Conservation (phyloP, 2,797 vertebrate genomes). For the Poeciliopsis infans region DNA sequence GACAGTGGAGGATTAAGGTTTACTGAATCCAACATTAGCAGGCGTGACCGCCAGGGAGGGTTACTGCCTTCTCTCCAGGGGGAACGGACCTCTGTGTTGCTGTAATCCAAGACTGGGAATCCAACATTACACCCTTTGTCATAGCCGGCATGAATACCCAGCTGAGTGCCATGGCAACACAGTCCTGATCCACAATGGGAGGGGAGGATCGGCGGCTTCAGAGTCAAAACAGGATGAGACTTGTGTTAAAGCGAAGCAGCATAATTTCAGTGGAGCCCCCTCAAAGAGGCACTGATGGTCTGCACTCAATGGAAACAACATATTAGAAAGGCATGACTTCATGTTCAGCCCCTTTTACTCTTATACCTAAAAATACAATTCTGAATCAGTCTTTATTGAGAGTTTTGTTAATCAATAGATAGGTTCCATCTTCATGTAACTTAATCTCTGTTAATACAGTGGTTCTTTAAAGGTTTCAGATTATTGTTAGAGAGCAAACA, state of each 20-base stretch:
- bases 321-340: neutral
- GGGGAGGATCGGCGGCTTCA: slow-evolving; percentile 22
- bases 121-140: slow-evolving; percentile 81
- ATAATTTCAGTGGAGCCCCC: neutral
- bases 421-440: neutral
- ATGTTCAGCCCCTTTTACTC: neutral
- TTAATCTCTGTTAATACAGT: neutral
- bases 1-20: slow-evolving; percentile 42
- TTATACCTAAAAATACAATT: neutral
- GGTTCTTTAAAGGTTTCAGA: neutral
- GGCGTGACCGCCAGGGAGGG: slow-evolving; percentile 61
- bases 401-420: neutral
- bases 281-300: slow-evolving; percentile 11
- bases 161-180: slow-evolving; percentile 74
- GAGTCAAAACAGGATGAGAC: slow-evolving; percentile 35
- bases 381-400: neutral
- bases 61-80: slow-evolving; percentile 64
- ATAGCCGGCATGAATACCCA: slow-evolving; percentile 73
- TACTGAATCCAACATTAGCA: slow-evolving; percentile 69
- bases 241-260: slow-evolving; percentile 8
- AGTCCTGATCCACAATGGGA: slow-evolving; percentile 45
- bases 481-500: neutral
- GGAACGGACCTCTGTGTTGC: slow-evolving; percentile 67
- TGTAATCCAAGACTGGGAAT: slow-evolving; percentile 77
- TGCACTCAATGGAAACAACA: neutral